Base-by-base conservation (phyloP, 2,888 invertebrate genomes). In the Trachelus troglodyta region DNA sequence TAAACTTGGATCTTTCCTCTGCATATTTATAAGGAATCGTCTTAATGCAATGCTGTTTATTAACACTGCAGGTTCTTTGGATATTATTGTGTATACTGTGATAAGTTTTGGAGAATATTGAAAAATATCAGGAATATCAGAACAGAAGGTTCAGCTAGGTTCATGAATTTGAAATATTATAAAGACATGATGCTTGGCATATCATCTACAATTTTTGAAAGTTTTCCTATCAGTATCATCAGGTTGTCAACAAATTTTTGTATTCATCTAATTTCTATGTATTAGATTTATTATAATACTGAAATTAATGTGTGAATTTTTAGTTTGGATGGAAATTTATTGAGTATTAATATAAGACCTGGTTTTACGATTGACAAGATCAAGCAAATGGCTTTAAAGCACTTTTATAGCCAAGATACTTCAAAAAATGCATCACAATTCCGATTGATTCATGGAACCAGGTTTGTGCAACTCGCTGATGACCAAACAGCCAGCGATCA, bases 311-410 rank as follows among this genome's bases (percentile, higher is more conserved):
- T 56, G 23, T 56, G 56, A 56, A 23, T 56, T 56, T 81, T 69
- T 71, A 91, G 91, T 77, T 83, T 87, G 69, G 89, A 91, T 75
- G 91, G 91, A 69, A 84, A 85, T 33, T 82, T 88, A 69, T 75
- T 87, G 23, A 83, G 82, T 23, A 78, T 90, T 12, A 80, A 81
- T 31, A 87, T 87, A 9, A 88, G 87, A 76, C 81, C 88, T 71
- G 87, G 89, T 75, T 88, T 85, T 73, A 90, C 88, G 1, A 79
- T 91, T 75, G 88, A 88, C 76, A 87, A 85, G 80, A 83, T 91
- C 11, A 91, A 91, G 76, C 83, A 83, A 56, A 85, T 87, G 68
- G 91, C 88, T 33, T 82, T 89, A 23, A 87, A 89, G 79, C 86
- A 90, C 81, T 90, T 91, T 81, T 91, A 91, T 76, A 86, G 87